Evolutionary conservation across 2,113 vertebrate species (phyloP).

Genomic region (Cephalopterus ornatus): DNA sequence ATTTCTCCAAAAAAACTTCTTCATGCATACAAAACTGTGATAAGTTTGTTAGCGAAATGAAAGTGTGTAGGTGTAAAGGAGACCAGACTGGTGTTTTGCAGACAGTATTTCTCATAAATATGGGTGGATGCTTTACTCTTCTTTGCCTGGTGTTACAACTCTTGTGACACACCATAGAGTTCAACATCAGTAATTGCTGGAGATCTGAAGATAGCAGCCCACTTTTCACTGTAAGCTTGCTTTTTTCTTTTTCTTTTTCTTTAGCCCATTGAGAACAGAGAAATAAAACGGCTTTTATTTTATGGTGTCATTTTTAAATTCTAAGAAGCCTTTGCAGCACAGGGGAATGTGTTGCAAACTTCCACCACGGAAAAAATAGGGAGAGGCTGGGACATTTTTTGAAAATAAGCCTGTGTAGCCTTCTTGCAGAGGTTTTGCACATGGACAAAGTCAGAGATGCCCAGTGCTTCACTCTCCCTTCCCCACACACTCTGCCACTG

Average conservation of each 20-base stretch:
- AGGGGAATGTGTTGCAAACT: neutral
- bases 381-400: neutral
- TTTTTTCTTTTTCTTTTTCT: no score
- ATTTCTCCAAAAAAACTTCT: neutral
- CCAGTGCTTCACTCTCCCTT: neutral
- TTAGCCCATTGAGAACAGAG: neutral
- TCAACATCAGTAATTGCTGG: neutral
- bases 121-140: neutral
- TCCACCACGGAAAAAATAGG: neutral
- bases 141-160: neutral
- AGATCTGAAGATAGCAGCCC: neutral
- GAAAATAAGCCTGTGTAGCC: neutral
- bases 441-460: neutral
- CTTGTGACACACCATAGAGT: neutral
- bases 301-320: neutral
- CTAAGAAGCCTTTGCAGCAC: neutral
- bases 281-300: neutral
- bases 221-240: neutral
- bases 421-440: neutral
- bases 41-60: neutral
- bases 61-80: neutral
- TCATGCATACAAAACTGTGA: neutral
- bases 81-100: neutral
- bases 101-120: neutral
- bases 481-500: fast-evolving